These are phyloP conservation scores for Lumbricus terrestris DNA, from an alignment of 2,888 invertebrate genomes.

Conservation along the genomic window DNA sequence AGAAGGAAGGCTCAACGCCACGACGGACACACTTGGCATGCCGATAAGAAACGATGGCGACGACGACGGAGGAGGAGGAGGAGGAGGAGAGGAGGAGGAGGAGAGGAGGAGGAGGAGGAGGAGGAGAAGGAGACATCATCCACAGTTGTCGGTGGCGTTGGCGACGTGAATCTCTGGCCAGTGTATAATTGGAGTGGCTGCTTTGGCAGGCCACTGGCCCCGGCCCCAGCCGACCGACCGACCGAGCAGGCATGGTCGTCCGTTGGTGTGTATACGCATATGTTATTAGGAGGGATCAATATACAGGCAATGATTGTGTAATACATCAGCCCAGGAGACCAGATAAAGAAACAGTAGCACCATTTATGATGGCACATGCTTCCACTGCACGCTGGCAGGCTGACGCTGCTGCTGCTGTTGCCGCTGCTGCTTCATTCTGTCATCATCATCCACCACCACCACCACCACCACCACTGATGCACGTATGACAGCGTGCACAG, in stretches of 20 bases:
- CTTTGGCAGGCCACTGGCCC: not conserved
- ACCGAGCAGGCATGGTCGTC: not conserved
- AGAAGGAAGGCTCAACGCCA: not conserved
- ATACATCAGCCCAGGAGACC: not conserved
- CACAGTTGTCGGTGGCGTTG: not conserved
- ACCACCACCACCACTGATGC: not conserved
- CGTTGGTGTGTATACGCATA: not conserved
- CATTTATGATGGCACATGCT: slow-evolving; percentile 3
- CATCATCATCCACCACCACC: not conserved
- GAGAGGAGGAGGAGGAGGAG: no score
- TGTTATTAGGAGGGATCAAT: slow-evolving; percentile 3
- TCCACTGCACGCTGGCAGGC: not conserved
- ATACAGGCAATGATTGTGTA: not conserved
- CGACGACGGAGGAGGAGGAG: no score
- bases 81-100: no score
- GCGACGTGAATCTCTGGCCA: not conserved
- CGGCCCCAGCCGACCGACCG: no score
- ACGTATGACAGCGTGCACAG: not conserved
- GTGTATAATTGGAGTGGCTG: not conserved
- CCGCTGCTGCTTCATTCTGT: not conserved
- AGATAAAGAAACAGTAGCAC: slow-evolving; percentile 3
- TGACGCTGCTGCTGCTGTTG: not conserved
- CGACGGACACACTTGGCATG: not conserved
- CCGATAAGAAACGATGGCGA: not conserved
- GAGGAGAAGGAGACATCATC: no score